A percentile compares a stretch with the other conserved stretches of the same genome.
phyloP scores from a whole-genome alignment of 2,797 vertebrate genomes.

The Pelodytes ibericus region DNA sequence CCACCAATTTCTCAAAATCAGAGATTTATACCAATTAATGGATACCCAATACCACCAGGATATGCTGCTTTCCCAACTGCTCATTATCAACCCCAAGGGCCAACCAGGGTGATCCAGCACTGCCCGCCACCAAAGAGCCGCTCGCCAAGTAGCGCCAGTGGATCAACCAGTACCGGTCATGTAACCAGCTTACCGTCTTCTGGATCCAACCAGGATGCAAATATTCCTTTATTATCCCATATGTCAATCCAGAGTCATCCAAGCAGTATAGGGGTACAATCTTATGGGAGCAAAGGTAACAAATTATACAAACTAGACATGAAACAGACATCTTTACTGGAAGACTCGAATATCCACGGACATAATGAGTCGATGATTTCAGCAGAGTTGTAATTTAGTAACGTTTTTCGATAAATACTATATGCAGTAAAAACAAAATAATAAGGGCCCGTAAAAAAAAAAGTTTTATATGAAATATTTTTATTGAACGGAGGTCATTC shows the following conservation, averaged over 20 bases:
- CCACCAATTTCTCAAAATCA: slow-evolving; percentile 85
- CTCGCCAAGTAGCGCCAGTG: slow-evolving; percentile 96
- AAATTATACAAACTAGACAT: slow-evolving; percentile 88
- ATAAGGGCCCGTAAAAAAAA: slow-evolving; percentile 49
- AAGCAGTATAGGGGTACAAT: slow-evolving; percentile 71
- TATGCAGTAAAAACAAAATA: slow-evolving; percentile 55
- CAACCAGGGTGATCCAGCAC: slow-evolving; percentile 89
- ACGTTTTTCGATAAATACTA: slow-evolving; percentile 66
- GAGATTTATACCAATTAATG: slow-evolving; percentile 94
- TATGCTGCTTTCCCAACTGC: slow-evolving; percentile 92
- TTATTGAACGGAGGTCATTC: slow-evolving; percentile 71
- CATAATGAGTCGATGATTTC: slow-evolving; percentile 91
- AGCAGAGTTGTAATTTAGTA: slow-evolving; percentile 82
- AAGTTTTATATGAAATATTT: slow-evolving; percentile 72
- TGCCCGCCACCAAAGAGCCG: slow-evolving; percentile 97
- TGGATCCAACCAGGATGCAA: slow-evolving; percentile 95
- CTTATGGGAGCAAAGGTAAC: slow-evolving; percentile 88
- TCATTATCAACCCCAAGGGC: slow-evolving; percentile 82
- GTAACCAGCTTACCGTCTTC: slow-evolving; percentile 92
- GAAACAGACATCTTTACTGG: slow-evolving; percentile 84
- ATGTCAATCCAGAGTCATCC: slow-evolving; percentile 84
- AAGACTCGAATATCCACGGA: slow-evolving; percentile 83
- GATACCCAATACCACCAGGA: slow-evolving; percentile 92
- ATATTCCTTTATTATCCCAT: slow-evolving; percentile 93
- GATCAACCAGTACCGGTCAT: slow-evolving; percentile 96